Base-by-base conservation (phyloP, 2,113 vertebrate species). In the Calcarius ornatus region DNA sequence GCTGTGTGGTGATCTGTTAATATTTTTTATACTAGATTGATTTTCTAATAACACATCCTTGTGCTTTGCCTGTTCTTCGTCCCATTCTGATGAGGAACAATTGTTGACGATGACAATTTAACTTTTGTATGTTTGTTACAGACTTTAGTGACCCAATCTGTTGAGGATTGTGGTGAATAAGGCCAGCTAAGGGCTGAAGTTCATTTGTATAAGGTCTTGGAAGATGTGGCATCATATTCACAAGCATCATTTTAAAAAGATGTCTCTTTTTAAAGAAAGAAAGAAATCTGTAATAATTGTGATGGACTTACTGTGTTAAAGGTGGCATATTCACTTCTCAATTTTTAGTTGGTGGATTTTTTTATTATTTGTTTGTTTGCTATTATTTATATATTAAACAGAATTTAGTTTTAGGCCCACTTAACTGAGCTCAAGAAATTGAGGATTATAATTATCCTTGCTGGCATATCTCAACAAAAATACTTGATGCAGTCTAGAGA, bases 201-300 rank as follows among this genome's bases (percentile, higher is more conserved):
- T 68, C 5, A 27, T 61, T 68, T 57, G 7, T 27, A 5, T 80
- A 60, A 24, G 22, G 20, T 86, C 65, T 92, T 95, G 65, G 80
- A 97, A 73, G 35, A 95, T 96, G 84, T 94, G 91, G 33, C 72
- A 75, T 35, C 8, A 5, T 66, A 90, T 63, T 86, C 42, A 71
- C 87, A 96, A 94, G 97, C 97, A 98, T 28, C 33, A 24, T 63
- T 30, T 25, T 70, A 20, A 31, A 73, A 59, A 77, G 37, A 23
- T 53, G 5, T 90, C n/a, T 77, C 13, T 72, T n/a, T n/a, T n/a
- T n/a, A n/a, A n/a, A n/a, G n/a, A n/a, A n/a, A n/a, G n/a, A 17
- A 77, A 50, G 19, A 88, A 69, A 66, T 4, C 33, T 53, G 2
- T 59, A 42, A 50, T 57, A 78, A 45, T 45, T 60, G 11, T 0